Base-by-base conservation (phyloP, 2,797 vertebrate species). In the Microchirus variegatus region DNA sequence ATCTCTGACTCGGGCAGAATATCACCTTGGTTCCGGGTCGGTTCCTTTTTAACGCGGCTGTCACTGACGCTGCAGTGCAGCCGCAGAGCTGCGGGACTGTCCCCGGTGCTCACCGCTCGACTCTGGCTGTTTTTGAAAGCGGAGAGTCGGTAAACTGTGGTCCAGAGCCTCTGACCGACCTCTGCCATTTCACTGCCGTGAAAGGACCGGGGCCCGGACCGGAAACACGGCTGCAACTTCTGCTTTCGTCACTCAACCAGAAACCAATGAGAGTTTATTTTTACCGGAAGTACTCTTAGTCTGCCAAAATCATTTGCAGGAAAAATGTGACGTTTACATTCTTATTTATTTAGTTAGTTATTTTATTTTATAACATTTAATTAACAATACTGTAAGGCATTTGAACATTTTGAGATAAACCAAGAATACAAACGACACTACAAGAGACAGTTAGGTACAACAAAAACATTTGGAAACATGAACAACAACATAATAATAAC, bases 111-210 rank as follows among this genome's bases (percentile, higher is more conserved):
- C 14, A 63, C 7, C 5, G 19, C 5, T 2, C 41, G 53, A 41
- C 17, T 49, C 2, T 19, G 67, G 11, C 48, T 40, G 44, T 15
- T 64, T 47, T 59, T 77, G 6, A 85, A 9, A 1, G 13, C 52
- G 11, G 74, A 67, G 3, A 92, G 17, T 15, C 74, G 80, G 73
- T 45, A 63, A 10, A n/a, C 52, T 37, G 63, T 57, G 2, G 2
- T 63, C n/a, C 71, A 50, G 13, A 90, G 53, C 56, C 60, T 53
- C 31, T 70, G 49, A 4, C 81, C 81, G 82, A 91, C 87, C 91
- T 91, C 91, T 82, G 88, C 90, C 93, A 94, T 93, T 54, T 74
- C 7, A n/a, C 31, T 63, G n/a, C 42, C 19, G 11, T 44, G 16
- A 22, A 0, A 9, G 1, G 9, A 18, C 58, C 59, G 57, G 62